Evolutionary conservation across 2,797 vertebrate genomes (phyloP).

Genomic region (Agapornis canus): DNA sequence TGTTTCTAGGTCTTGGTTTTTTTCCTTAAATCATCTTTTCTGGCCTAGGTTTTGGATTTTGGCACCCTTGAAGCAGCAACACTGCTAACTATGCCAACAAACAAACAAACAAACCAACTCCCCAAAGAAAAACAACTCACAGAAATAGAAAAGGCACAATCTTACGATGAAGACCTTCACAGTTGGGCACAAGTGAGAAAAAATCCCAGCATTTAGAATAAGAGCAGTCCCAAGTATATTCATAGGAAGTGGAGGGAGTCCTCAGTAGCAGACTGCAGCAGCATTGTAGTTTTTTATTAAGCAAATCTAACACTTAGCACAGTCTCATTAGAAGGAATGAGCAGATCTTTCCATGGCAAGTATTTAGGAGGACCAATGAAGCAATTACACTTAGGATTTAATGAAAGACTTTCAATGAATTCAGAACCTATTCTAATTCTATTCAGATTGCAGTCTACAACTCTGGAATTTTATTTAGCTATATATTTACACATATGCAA

Average conservation of each 20-base stretch:
- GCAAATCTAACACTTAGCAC: background rate
- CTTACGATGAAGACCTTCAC: background rate
- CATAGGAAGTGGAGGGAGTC: background rate
- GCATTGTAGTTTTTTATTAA: background rate
- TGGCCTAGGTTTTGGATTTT: background rate
- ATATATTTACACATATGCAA: background rate
- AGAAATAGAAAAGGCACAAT: background rate
- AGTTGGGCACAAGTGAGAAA: background rate
- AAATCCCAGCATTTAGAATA: rapidly evolving
- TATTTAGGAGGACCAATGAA: background rate
- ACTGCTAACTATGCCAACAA: background rate
- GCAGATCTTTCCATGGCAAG: background rate
- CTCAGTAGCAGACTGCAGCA: background rate
- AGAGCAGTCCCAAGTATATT: background rate
- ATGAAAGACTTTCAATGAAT: background rate
- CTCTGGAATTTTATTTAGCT: background rate
- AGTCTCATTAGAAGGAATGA: background rate
- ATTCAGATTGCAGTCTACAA: background rate
- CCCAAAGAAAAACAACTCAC: background rate
- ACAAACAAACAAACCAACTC: background rate
- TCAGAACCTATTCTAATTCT: background rate
- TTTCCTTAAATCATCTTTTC: background rate
- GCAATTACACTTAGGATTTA: background rate
- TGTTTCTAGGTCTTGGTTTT: background rate
- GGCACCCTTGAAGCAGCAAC: background rate